Evolutionary conservation across 2,113 vertebrate genomes (phyloP).

Genomic region (Amazona guildingii): DNA sequence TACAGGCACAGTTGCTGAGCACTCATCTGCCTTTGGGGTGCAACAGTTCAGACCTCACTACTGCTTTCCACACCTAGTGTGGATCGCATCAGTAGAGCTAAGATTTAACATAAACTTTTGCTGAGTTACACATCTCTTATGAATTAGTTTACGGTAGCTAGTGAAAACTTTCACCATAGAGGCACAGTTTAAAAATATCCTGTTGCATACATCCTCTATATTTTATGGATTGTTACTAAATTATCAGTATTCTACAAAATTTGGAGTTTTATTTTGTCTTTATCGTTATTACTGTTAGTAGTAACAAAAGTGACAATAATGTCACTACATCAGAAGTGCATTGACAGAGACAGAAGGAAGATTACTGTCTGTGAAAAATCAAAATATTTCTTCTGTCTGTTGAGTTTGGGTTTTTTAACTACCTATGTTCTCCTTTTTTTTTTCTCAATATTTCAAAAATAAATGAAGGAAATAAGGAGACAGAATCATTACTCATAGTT

Average conservation of each 20-base stretch:
- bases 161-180: not conserved
- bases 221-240: not conserved
- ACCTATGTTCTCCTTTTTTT: not conserved
- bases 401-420: not conserved
- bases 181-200: not conserved
- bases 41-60: not conserved
- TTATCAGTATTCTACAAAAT: not conserved
- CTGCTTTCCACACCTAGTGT: not conserved
- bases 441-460: not conserved
- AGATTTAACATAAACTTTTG: not conserved
- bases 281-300: accelerated
- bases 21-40: not conserved
- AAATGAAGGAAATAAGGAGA: not conserved
- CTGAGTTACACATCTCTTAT: not conserved
- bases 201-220: accelerated
- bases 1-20: not conserved
- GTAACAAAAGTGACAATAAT: not conserved
- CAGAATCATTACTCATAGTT: not conserved
- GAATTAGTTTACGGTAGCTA: not conserved
- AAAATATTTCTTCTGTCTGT: not conserved
- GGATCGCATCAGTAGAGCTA: not conserved
- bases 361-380: not conserved
- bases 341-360: not conserved
- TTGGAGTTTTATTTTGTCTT: not conserved
- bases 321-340: not conserved